These are phyloP conservation scores for Laticauda colubrina DNA, from an alignment of 2,113 vertebrate species.

Conservation along the genomic window DNA sequence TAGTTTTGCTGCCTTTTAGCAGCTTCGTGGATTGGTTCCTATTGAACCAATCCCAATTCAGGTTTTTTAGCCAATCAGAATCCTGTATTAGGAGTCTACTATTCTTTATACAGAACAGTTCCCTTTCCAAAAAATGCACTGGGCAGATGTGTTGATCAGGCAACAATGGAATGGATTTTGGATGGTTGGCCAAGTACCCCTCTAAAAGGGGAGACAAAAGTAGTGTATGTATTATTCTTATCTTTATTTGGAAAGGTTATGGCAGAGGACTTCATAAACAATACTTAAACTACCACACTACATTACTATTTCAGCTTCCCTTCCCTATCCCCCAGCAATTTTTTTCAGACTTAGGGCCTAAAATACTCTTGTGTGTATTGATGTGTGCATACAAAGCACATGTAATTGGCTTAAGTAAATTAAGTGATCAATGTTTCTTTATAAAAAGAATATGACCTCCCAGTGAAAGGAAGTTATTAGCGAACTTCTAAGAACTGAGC, in stretches of 20 bases:
- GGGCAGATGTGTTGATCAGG: background rate
- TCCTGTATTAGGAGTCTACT: no score
- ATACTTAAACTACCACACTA: background rate
- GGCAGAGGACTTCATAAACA: background rate
- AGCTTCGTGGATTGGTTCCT: no score
- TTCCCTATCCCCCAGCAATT: background rate
- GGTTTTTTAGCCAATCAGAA: no score
- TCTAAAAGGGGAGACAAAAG: background rate
- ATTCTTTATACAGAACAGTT: no score
- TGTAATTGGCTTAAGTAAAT: background rate
- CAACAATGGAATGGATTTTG: background rate
- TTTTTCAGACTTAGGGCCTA: background rate
- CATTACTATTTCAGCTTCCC: background rate
- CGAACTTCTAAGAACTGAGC: background rate
- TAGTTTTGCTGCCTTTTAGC: no score
- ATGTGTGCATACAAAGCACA: background rate
- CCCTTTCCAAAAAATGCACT: background rate
- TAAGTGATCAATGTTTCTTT: background rate
- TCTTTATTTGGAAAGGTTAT: background rate
- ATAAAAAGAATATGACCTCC: background rate
- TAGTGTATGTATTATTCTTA: background rate
- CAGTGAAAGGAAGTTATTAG: background rate
- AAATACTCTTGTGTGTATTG: background rate
- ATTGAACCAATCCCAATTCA: no score
- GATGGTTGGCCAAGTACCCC: background rate